Evolutionary conservation across 2,888 invertebrate genomes (phyloP), one percentile per base, ranked within the genome.

Genomic region (Dioctria rufipes): DNA sequence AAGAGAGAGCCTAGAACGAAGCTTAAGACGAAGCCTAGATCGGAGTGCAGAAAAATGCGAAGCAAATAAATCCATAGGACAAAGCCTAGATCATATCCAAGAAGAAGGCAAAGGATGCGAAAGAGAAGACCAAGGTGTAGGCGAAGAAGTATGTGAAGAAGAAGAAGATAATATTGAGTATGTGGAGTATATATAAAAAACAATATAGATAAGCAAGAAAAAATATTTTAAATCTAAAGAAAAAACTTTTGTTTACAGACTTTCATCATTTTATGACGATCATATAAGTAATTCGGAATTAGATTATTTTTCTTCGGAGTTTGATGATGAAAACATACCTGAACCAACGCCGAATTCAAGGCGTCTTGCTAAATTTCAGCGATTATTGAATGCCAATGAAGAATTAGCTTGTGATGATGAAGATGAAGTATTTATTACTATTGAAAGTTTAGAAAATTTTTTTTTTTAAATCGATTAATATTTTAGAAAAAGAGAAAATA

Each of bases 291-390:
- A 67, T 6, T 81, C 81, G n/a, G 81, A 81, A 39, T 3, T 69
- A 4, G 80, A 77, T 25, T 81, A 49, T 67, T 81, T 81, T 63
- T 81, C 81, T 8, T 80, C 80, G 6, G 80, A 77, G 11, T 80
- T 58, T 60, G 78, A 80, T 5, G 81, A 66, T 9, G 66, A 80
- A 37, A 46, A 43, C 9, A 25, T 63, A 13, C 8, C 11, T 8
- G 25, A 69, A 60, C 63, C 80, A 9, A 65, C 49, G 13, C 67
- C 80, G 2, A 46, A 67, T 61, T 81, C 81, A 46, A 77, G 37
- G 25, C 80, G 49, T n/a, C 4, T 77, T 9, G 51, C 63, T 39
- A 67, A 63, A 77, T 61, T 58, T n/a, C 37, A 25, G 60, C 49
- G 46, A 54, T 63, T 67, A 40, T 54, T 80, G 42, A 49, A 66